These are phyloP conservation scores for Bombus soroeensis DNA, from an alignment of 1,140 invertebrate species.

Conservation along the genomic window DNA sequence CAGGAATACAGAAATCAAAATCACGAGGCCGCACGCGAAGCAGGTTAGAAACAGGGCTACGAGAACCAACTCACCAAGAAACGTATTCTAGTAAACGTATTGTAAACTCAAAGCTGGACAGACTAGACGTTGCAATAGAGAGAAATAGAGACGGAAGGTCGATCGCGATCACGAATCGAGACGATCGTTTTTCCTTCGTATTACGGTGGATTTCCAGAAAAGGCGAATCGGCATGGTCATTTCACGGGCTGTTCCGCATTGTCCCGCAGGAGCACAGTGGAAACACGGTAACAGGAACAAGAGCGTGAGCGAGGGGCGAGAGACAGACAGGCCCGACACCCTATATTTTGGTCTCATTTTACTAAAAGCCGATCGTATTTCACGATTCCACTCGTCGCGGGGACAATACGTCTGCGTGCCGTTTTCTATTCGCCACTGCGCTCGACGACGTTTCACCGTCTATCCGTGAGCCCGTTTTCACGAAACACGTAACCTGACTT, in stretches of 20 bases:
- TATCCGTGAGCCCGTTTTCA: constrained; percentile 50
- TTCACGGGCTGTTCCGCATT: constrained; percentile 67
- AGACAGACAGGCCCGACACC: constrained; percentile 64
- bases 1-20: constrained; percentile 46
- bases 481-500: constrained; percentile 68
- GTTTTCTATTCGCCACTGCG: constrained; percentile 62
- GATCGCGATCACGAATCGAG: not conserved
- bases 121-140: too few species aligned
- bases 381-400: constrained; percentile 74
- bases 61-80: too few species aligned
- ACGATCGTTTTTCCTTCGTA: constrained; percentile 28
- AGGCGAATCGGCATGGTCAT: constrained; percentile 69
- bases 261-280: constrained; percentile 33
- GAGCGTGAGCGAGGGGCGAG: not conserved
- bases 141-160: not conserved
- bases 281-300: constrained; percentile 16
- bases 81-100: not conserved
- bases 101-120: too few species aligned
- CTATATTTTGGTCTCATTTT: constrained; percentile 80
- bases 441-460: constrained; percentile 23
- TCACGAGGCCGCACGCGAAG: not conserved
- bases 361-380: constrained; percentile 81
- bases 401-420: constrained; percentile 72
- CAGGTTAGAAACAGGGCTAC: not conserved
- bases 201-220: constrained; percentile 45